phyloP scores from a whole-genome alignment of 2,888 invertebrate species.

The Argyra leucocephala region DNA sequence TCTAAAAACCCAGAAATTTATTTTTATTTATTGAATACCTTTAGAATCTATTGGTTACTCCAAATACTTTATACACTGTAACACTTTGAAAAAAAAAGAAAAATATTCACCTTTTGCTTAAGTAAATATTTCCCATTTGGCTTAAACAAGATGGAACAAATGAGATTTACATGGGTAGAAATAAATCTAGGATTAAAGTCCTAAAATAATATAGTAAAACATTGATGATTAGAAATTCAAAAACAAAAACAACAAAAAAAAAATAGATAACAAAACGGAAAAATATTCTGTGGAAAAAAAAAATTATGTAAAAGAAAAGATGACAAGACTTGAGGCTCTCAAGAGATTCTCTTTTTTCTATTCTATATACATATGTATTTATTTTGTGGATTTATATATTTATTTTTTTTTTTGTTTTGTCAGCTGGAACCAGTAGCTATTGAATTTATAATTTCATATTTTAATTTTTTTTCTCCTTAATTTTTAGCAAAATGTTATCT shows the following conservation, averaged over 20 bases:
- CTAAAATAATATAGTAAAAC: not conserved
- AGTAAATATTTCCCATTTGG: not conserved
- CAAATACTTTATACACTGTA: too few relatives aligned
- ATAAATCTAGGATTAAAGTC: conserved; percentile 4
- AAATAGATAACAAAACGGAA: not conserved
- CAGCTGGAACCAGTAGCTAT: not conserved
- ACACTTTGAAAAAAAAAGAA: too few relatives aligned
- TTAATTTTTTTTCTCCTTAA: too few relatives aligned
- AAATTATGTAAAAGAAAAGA: not conserved
- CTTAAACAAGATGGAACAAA: not conserved
- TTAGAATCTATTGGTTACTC: too few relatives aligned
- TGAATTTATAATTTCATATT: not conserved
- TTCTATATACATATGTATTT: not conserved
- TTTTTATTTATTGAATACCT: too few relatives aligned
- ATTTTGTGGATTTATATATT: not conserved
- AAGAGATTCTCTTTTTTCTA: not conserved
- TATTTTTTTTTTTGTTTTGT: not conserved
- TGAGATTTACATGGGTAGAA: not conserved
- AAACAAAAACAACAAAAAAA: not conserved
- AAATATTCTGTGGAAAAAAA: too few relatives aligned
- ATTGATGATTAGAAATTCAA: not conserved
- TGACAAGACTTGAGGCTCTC: not conserved
- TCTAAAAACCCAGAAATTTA: too few relatives aligned
- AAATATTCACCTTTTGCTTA: not conserved
- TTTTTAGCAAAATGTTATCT: too few relatives aligned